A percentile compares a stretch with the other conserved stretches of the same genome.
Evolutionary conservation across 2,797 vertebrate genomes (phyloP).

Genomic region (Anas bahamensis): DNA sequence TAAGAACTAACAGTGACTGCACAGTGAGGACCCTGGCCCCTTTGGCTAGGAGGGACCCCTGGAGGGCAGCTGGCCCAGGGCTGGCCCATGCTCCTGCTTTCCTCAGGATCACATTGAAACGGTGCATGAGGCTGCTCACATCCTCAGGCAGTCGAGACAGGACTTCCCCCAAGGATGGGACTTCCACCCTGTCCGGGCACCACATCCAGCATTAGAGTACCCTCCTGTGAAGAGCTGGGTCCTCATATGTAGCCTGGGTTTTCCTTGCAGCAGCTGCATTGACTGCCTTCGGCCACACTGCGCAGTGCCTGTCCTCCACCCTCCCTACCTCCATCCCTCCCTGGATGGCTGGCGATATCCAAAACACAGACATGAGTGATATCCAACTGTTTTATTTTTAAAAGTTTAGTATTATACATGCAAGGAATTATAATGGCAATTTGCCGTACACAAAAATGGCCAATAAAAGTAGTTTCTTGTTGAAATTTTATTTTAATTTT

Average conservation of each 20-base stretch:
- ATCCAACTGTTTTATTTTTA: neutral
- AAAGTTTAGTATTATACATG: too few relatives aligned
- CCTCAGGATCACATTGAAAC: neutral
- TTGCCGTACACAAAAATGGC: neutral
- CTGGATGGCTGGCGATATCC: neutral
- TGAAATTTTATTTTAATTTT: neutral
- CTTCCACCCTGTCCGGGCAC: too few relatives aligned
- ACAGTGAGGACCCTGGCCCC: rapidly evolving
- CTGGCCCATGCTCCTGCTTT: neutral
- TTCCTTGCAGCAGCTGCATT: neutral
- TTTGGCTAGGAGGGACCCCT: rapidly evolving
- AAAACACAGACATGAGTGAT: neutral
- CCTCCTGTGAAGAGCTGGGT: neutral
- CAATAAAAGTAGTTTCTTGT: neutral
- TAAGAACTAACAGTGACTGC: neutral
- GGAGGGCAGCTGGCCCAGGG: neutral
- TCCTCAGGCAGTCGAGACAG: neutral
- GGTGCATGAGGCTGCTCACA: rapidly evolving
- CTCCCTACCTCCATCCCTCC: neutral
- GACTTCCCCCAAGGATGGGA: neutral
- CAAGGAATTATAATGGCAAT: neutral
- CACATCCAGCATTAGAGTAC: neutral
- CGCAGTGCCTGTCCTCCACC: neutral
- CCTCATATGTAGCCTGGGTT: rapidly evolving
- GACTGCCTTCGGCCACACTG: rapidly evolving